Percentiles rank a stretch among this genome's conserved stretches.
Evolutionary conservation across 2,113 vertebrate genomes (phyloP).

Genomic region (Leptosomus discolor): DNA sequence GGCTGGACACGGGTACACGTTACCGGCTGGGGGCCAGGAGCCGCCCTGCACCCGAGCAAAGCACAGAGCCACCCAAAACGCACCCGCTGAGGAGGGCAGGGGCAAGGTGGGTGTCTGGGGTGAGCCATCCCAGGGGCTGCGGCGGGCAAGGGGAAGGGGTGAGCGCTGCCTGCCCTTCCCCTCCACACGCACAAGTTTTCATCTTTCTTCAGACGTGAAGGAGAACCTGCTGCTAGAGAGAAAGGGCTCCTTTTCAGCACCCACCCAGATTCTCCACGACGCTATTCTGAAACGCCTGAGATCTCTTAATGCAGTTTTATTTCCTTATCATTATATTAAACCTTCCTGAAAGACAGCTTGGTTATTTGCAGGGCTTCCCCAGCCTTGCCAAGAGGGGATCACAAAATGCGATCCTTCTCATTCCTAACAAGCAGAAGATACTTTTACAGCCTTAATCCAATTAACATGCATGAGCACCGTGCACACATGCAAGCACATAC

Average conservation of each 20-base stretch:
- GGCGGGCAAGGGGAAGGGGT: rapidly evolving
- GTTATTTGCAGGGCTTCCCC: neutral
- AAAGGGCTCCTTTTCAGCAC: neutral
- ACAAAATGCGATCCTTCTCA: neutral
- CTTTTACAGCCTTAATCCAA: neutral
- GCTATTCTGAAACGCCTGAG: neutral
- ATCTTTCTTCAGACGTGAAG: neutral
- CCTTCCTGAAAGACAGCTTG: neutral
- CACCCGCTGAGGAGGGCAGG: rapidly evolving
- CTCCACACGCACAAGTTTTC: rapidly evolving
- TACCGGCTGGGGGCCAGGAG: neutral
- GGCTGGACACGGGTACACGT: rapidly evolving
- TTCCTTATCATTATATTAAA: neutral
- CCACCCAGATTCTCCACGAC: neutral
- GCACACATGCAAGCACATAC: neutral
- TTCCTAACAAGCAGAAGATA: neutral
- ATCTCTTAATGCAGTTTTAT: neutral
- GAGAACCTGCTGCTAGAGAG: neutral
- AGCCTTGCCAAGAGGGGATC: neutral
- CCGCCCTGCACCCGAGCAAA: neutral
- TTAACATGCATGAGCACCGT: neutral
- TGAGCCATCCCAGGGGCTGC: neutral
- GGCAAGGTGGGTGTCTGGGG: neutral
- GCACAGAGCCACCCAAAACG: neutral
- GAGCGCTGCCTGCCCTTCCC: neutral